Evolutionary conservation across 2,113 vertebrate genomes (phyloP).

Genomic region (Hystrix cristata): DNA sequence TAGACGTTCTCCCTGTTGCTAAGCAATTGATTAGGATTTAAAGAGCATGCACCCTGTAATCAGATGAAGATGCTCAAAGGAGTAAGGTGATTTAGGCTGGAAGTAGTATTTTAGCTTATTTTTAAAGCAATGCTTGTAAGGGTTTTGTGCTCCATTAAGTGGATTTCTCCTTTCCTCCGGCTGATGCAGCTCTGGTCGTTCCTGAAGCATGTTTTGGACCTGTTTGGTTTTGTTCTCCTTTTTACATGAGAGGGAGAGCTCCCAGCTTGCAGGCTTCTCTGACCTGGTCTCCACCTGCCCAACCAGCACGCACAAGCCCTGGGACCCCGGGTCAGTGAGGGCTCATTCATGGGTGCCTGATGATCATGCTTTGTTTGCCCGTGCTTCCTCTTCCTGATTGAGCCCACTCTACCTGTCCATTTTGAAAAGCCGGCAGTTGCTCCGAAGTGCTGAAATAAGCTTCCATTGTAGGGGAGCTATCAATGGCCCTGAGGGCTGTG

Average conservation of each 20-base stretch:
- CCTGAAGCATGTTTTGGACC: neutral
- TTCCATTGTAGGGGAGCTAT: neutral
- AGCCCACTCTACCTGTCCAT: neutral
- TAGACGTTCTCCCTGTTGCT: neutral
- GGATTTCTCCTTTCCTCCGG: neutral
- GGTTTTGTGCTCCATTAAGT: accelerated
- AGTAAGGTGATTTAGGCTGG: neutral
- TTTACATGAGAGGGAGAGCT: neutral
- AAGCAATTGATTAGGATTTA: too few relatives aligned
- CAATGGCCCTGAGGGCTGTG: neutral
- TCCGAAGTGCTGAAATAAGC: neutral
- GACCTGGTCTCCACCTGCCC: too few relatives aligned
- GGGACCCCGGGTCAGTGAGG: accelerated
- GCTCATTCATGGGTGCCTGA: accelerated
- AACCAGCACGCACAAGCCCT: too few relatives aligned
- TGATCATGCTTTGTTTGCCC: neutral
- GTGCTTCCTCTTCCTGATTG: neutral
- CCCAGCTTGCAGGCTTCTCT: neutral
- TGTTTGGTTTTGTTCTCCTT: neutral
- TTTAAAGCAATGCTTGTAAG: neutral
- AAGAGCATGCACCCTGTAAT: neutral
- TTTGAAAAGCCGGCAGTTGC: neutral
- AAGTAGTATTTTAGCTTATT: neutral
- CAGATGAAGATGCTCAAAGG: accelerated
- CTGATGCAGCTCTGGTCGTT: neutral